Base-by-base conservation (phyloP, 1,140 invertebrate species). In the Octopus sinensis region DNA sequence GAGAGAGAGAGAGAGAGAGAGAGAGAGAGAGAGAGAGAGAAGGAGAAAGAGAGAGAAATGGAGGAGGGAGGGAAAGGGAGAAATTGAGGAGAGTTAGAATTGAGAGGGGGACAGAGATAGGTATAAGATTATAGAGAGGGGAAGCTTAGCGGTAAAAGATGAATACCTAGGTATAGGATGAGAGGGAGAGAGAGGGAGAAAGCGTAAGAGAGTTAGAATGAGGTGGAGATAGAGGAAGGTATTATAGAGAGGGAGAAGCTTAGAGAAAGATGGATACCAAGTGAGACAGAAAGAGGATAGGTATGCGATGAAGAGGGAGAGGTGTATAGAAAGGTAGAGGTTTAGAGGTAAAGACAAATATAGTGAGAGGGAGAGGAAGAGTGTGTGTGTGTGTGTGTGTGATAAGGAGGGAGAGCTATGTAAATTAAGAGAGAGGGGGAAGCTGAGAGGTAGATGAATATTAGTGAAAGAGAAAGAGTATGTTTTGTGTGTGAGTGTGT, bases 171-270 rank as follows among this genome's bases (percentile, higher is more conserved):
- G 30, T 43, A 43, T 1, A 43, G 68, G 30, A 30, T 23, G 43
- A 30, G 13, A 17, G 43, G 53, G 54, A 62, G 53, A 80, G 23
- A 80, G 79, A 80, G 43, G 62, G 17, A 79, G 79, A 79, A 62
- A 68, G 56, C 17, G 62, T 17, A 17, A 80, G 23, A 62, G 43
- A 43, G 6, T 17, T 9, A 78, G 77, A 78, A 52, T 9, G 6
- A 78, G 77, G 7, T 9, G 17, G 0, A 78, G 6, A 78, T 4
- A 52, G 51, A 78, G 53, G 17, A 9, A 54, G 53, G n/a, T 43
- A 43, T 43, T 12, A 54, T 12, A 17, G 53, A 54, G 17, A 62
- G 53, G 54, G 12, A 79, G 52, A 17, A 43, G 6, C 12, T 9
- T 17, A 7, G 78, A 5, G 30, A 71, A 53, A 80, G 56, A 30